Percentiles rank a stretch among this genome's conserved stretches.
These are phyloP conservation scores for Noctua pronuba DNA, from an alignment of 2,888 invertebrate genomes.

Conservation along the genomic window DNA sequence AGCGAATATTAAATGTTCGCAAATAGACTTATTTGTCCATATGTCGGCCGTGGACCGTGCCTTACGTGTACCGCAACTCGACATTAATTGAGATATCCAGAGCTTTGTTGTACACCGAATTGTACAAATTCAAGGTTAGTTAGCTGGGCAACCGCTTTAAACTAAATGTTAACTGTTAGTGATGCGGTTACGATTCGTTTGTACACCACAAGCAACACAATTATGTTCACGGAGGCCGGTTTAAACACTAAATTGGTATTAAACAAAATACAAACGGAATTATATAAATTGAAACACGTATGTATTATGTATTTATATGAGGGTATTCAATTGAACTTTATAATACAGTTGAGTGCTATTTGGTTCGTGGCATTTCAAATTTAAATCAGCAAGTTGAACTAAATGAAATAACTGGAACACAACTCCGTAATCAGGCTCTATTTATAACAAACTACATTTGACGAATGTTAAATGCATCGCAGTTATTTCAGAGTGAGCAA, in stretches of 20 bases:
- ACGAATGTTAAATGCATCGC: conserved; percentile 20
- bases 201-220: conserved; percentile 36
- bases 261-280: conserved; percentile 46
- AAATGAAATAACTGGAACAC: conserved; percentile 7
- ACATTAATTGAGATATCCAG: conserved; percentile 76
- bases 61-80: conserved; percentile 69
- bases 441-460: conserved; percentile 24
- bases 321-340: conserved; percentile 12
- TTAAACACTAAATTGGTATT: conserved; percentile 51
- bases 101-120: conserved; percentile 64
- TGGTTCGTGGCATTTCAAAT: conserved; percentile 28
- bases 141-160: conserved; percentile 49
- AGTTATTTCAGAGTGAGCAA: not conserved
- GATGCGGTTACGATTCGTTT: conserved; percentile 62
- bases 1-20: conserved; percentile 87
- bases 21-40: conserved; percentile 86
- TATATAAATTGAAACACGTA: conserved; percentile 30
- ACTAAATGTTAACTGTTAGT: conserved; percentile 61
- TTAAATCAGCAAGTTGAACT: conserved; percentile 36
- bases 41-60: conserved; percentile 67
- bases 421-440: conserved; percentile 15
- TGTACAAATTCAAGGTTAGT: conserved; percentile 64
- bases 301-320: conserved; percentile 40
- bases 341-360: conserved; percentile 24
- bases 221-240: conserved; percentile 41